phyloP scores from a whole-genome alignment of 2,888 invertebrate species.

The Phania funesta region DNA sequence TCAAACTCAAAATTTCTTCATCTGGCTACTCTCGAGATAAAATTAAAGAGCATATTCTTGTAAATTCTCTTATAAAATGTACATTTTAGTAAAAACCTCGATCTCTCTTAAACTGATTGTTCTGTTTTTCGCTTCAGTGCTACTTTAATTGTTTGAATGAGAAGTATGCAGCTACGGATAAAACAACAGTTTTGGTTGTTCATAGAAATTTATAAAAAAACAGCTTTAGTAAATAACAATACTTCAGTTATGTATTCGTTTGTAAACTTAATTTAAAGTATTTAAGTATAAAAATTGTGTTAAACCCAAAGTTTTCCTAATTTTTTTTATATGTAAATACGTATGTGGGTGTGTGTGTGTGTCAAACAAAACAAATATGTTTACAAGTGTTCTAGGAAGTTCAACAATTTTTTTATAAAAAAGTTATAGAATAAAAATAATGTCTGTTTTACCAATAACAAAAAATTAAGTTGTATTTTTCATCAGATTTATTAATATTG shows the following conservation, averaged over 20 bases:
- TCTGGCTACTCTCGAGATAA: not conserved
- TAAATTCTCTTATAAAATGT: not conserved
- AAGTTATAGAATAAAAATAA: not conserved
- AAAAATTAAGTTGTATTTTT: not conserved
- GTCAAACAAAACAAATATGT: too few relatives aligned
- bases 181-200: not conserved
- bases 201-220: too few relatives aligned
- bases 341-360: not conserved
- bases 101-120: constrained; percentile 38
- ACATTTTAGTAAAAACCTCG: not conserved
- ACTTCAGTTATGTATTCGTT: too few relatives aligned
- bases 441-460: not conserved
- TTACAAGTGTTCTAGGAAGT: not conserved
- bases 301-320: too few relatives aligned
- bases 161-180: constrained; percentile 51
- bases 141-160: constrained; percentile 66
- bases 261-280: not conserved
- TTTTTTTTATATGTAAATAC: not conserved
- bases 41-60: not conserved
- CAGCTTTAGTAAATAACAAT: too few relatives aligned
- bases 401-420: not conserved
- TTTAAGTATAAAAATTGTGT: too few relatives aligned
- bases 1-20: too few relatives aligned
- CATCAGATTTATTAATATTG: not conserved
- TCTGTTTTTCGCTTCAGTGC: constrained; percentile 68